Evolutionary conservation across 1,140 invertebrate genomes (phyloP), one percentile per base, ranked within the genome.

Genomic region (Nebria ingens): DNA sequence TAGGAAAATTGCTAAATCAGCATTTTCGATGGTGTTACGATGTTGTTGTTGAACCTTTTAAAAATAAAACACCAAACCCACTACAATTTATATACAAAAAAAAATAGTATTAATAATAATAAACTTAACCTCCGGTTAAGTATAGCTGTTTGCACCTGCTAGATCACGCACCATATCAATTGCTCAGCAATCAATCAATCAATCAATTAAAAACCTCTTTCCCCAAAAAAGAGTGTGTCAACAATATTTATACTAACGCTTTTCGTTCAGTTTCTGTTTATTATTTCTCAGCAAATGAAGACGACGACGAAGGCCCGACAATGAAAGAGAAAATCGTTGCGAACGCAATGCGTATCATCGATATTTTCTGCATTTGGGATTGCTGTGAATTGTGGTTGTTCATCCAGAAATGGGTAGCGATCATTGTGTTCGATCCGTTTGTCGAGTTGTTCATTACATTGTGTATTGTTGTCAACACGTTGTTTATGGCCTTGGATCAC

Each of bases 401-500:
- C 70, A 82, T 97, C 68, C 90, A 95, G 76, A 87, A 93, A 70
- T 85, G 86, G 71, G 82, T 97, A n/a, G 82, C 86, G 1, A 74
- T 96, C 13, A 77, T 98, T 62, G 94, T 98, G 53, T 95, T 97
- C 73, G 94, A 98, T 80, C 93, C 95, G 3, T 98, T 98, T 69
- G 91, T 97, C 59, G 96, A 98, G 72, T 78, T 98, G 58, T 97
- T 98, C 74, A 98, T 98, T 70, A 98, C 94, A 4, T 78, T 98
- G 38, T 98, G 94, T 74, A 98, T 98, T 74, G 89, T 97, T 52
- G 89, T 97, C 59, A 98, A 98, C 70, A 98, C 96, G 1, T 77
- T 95, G 55, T 98, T 98, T 76, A 98, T 98, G 95, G 94, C 93
- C 11, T 76, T 97, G 70, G 95, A 98, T 75, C 92, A 97, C 69